Percentiles rank a stretch among this genome's conserved stretches.
These are phyloP conservation scores for Acrobeloides nanus DNA, from an alignment of 2,888 invertebrate genomes.

Conservation along the genomic window DNA sequence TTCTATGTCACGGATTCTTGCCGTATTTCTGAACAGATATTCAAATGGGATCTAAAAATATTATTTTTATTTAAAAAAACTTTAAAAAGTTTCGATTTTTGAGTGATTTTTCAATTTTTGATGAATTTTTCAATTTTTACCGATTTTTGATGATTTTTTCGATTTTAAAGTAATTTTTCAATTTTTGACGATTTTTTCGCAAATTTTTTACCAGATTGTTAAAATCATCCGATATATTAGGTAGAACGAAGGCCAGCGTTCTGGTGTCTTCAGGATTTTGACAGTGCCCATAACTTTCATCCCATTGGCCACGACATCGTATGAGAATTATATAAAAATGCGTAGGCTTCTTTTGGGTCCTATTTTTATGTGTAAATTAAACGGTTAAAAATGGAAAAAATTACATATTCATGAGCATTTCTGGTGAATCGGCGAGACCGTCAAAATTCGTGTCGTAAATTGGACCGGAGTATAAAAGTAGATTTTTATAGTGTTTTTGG, in stretches of 20 bases:
- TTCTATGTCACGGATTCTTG: conserved; percentile 27
- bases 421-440: conserved; percentile 16
- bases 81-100: not conserved
- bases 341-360: conserved; percentile 14
- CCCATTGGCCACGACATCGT: conserved; percentile 22
- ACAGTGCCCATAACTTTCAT: conserved; percentile 13
- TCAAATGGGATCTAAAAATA: conserved; percentile 26
- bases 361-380: not conserved
- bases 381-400: not conserved
- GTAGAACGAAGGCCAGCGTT: conserved; percentile 25
- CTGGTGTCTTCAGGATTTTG: conserved; percentile 15
- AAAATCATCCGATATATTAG: conserved; percentile 22
- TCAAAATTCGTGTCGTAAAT: conserved; percentile 23
- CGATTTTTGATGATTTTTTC: too few relatives aligned
- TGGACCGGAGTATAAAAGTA: conserved; percentile 24
- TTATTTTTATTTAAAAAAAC: too few relatives aligned
- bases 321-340: conserved; percentile 27
- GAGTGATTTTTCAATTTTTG: conserved; percentile 4
- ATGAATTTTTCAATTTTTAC: too few relatives aligned
- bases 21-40: conserved; percentile 28
- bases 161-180: conserved; percentile 5
- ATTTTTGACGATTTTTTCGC: too few relatives aligned
- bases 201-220: conserved; percentile 27
- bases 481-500: conserved; percentile 21
- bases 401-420: conserved; percentile 1